Evolutionary conservation across 2,113 vertebrate species (phyloP), one percentile per base, ranked within the genome.

Genomic region (Cepphus grylle): DNA sequence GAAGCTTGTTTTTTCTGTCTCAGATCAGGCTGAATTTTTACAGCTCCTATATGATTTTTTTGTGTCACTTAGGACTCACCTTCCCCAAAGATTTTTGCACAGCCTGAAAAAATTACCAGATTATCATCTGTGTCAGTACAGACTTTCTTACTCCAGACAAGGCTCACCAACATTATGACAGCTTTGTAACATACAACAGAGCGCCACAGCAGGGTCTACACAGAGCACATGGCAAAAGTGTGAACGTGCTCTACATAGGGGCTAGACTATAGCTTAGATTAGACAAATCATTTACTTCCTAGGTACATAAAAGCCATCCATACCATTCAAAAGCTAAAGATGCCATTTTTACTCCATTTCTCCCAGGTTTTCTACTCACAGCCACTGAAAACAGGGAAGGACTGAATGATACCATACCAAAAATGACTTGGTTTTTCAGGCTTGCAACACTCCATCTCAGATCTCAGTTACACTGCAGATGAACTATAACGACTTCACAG

Each of bases 401-500:
- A 23, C 32, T 5, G 5, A 94, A 81, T 29, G 5, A 86, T 8
- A 29, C 16, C 10, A 55, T 32, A 78, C 9, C 11, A 4, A 47
- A 88, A 73, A 89, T 53, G 27, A 23, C 34, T 74, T 9, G 15
- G 10, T 50, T 62, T 32, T 82, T 74, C 43, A 76, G 30, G 25
- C 18, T 65, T 34, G 29, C 30, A 83, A 12, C 0, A 0, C 21
- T 50, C 11, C 8, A 49, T 22, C 25, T 78, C 42, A 62, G 15
- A 81, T 38, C 38, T 36, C 53, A 65, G 15, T 43, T 70, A 65
- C 34, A 12, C 10, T 40, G 13, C 43, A 63, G 66, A 58, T 25
- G 21, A 78, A 26, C 22, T 62, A 6, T 15, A 80, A n/a, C 1
- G 5, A 42, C 30, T 55, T 56, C 30, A 79, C 12, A 29, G 20